Evolutionary conservation across 2,113 vertebrate genomes (phyloP), one percentile per base, ranked within the genome.

Genomic region (Rissa tridactyla): DNA sequence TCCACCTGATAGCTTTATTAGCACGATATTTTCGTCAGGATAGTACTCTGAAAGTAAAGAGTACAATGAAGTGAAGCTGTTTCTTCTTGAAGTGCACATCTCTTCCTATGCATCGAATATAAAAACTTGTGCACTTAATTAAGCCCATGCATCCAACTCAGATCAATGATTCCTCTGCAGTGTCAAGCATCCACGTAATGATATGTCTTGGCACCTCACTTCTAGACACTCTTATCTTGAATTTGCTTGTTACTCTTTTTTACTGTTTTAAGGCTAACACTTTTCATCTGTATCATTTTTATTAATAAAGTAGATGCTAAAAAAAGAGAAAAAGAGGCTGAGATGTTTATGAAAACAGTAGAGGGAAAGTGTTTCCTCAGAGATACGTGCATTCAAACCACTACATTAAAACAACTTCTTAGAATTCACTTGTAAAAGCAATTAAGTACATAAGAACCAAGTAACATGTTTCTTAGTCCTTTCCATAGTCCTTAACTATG

Each of bases 1-100:
- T 27, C n/a, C 11, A 77, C 3, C 12, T 38, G 3, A 8, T 49
- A 16, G 1, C 25, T 87, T 70, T 73, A n/a, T 73, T 78, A 32
- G 2, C 13, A 47, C 0, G 5, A 16, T 60, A 32, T 13, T 60
- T 81, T 60, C 0, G 2, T 84, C 8, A 27, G 5, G 11, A 23
- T 21, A 46, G 38, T 51, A 55, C 34, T 78, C 19, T 25, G n/a
- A 61, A 36, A 62, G 34, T 44, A 76, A 54, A 32, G 13, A 73
- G 3, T 46, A 27, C 10, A 73, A n/a, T 42, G 10, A 60, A 51
- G 16, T 26, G 8, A 92, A 47, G 6, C 5, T 61, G 7, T 6
- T 57, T 30, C 12, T 68, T 73, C 55, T 34, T 55, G 22, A 72
- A 87, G 13, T 25, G 29, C 0, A 1, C 30, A 49, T 34, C 10